Evolutionary conservation across 2,888 invertebrate species (phyloP), one percentile per base, ranked within the genome.

Genomic region (Apoda limacodes): DNA sequence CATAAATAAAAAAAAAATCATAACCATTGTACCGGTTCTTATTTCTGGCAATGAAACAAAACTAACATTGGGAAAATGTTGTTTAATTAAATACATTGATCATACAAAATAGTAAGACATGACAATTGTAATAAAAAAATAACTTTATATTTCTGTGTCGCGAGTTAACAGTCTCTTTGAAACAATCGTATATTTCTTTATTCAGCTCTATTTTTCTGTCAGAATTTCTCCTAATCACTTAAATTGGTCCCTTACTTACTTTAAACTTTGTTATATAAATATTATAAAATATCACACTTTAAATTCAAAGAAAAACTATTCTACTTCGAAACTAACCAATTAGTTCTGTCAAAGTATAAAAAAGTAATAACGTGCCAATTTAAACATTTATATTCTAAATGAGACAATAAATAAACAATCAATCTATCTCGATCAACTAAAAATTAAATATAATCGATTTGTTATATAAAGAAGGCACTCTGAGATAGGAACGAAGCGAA

Each of bases 261-360:
- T 74, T 71, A 62, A 74, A 75, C 74, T 74, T 75, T 76, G 66
- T 75, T 75, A 75, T 71, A 76, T 76, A 75, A 76, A 76, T 76
- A 76, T 72, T 74, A 75, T 71, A 76, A 78, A 78, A 80, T 80
- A 80, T 80, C 80, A 80, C 80, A 78, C 80, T 75, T 78, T 76
- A 75, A 75, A 76, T 76, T 78, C 75, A 75, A 78, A 72, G 58
- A 58, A 69, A 65, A 72, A 70, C 69, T 74, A 72, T 64, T 48
- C 75, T 76, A 78, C 55, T 55, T 71, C 67, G 66, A 74, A 72
- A 70, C 70, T 71, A 72, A 72, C 66, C 62, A 66, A 61, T 71
- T 72, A 72, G 70, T 50, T 76, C 61, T 74, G 76, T 78, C 76
- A 71, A 70, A 74, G 7, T n/a, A 69, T 75, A 75, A 69, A 72